These are phyloP conservation scores for Tipula confusa DNA, from an alignment of 2,888 invertebrate species.

Conservation along the genomic window DNA sequence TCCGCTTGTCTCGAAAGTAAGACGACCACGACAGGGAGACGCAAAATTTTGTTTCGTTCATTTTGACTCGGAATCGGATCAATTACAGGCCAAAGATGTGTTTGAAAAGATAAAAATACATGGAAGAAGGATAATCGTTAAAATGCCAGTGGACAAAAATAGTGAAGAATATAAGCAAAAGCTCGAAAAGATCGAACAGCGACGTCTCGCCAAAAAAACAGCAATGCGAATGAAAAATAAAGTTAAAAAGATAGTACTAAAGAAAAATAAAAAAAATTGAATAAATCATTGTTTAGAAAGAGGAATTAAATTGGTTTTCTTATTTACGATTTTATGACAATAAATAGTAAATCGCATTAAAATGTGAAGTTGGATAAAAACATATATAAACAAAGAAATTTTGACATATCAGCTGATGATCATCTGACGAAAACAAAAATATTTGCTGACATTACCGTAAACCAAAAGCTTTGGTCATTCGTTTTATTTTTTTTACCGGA, in stretches of 20 bases:
- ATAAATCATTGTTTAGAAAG: background rate
- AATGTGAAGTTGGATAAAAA: background rate
- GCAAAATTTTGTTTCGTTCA: background rate
- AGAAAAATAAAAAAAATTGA: background rate
- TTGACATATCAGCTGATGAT: constrained; percentile 29
- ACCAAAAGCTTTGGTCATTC: background rate
- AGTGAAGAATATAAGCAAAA: background rate
- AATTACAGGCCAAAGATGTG: background rate
- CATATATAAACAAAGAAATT: constrained; percentile 4
- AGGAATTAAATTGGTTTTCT: background rate
- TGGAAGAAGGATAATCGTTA: background rate
- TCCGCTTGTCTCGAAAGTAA: background rate
- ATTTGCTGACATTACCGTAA: constrained; percentile 25
- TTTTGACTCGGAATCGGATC: background rate
- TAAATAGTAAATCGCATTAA: background rate
- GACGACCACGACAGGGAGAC: background rate
- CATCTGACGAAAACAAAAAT: constrained; percentile 21
- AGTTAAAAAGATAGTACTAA: background rate
- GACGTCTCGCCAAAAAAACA: background rate
- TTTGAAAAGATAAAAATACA: background rate
- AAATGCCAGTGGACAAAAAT: background rate
- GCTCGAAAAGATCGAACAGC: background rate
- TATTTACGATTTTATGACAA: background rate
- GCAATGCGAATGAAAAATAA: background rate
- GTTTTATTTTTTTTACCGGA: background rate